A percentile compares a stretch with the other conserved stretches of the same genome.
phyloP scores from a whole-genome alignment of 2,888 invertebrate species.

The Phytoseiulus persimilis region DNA sequence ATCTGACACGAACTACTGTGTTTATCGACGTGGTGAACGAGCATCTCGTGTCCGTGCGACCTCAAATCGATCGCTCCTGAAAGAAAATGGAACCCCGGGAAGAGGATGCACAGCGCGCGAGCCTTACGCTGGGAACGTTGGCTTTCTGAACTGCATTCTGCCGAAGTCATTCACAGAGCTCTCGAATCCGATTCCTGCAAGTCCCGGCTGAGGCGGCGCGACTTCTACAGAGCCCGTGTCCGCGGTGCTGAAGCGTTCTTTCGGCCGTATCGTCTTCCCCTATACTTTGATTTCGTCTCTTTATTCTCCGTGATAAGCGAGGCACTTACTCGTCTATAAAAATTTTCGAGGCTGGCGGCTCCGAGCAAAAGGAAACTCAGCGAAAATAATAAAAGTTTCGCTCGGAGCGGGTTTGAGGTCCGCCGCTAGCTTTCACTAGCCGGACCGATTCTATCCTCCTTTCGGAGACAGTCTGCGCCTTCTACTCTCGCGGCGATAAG shows the following conservation, averaged over 20 bases:
- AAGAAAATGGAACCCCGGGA: not conserved
- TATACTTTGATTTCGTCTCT: not conserved
- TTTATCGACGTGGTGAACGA: not conserved
- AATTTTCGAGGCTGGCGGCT: slow-evolving; percentile 18
- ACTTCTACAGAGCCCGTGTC: not conserved
- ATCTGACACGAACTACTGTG: not conserved
- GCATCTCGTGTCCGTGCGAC: not conserved
- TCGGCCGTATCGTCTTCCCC: not conserved
- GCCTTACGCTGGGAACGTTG: too few species aligned
- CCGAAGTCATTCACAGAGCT: not conserved
- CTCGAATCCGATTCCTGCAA: too few species aligned
- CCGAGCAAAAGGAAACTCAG: slow-evolving; percentile 28
- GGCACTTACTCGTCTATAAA: slow-evolving; percentile 37
- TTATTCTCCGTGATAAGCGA: not conserved
- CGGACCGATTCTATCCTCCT: not conserved
- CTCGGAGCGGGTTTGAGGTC: slow-evolving; percentile 9
- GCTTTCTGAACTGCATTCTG: not conserved
- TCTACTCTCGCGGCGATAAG: slow-evolving; percentile 11
- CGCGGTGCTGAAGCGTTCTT: not conserved
- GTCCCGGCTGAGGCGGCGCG: not conserved
- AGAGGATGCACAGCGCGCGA: too few species aligned
- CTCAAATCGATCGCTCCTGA: not conserved
- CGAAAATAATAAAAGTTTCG: slow-evolving; percentile 35
- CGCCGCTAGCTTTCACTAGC: slow-evolving; percentile 15
- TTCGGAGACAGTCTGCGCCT: slow-evolving; percentile 35